Conservation (phyloP, 2,797 vertebrate genomes). For the Anableps anableps region DNA sequence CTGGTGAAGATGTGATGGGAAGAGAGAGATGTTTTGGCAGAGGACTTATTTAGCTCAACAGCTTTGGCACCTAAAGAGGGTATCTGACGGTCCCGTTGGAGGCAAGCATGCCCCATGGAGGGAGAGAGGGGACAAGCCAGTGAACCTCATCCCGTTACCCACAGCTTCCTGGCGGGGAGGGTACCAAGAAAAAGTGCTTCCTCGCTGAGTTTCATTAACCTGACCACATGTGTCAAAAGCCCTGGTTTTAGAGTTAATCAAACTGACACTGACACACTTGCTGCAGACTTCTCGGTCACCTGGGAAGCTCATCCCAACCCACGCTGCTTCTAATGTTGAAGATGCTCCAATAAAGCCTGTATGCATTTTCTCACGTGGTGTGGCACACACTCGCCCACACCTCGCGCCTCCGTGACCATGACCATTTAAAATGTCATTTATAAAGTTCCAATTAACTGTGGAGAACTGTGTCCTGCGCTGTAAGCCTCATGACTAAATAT, state of each 20-base stretch:
- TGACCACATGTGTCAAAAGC: conserved; percentile 84
- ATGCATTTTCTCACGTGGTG: conserved; percentile 37
- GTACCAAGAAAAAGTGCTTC: conserved; percentile 70
- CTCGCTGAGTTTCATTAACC: conserved; percentile 87
- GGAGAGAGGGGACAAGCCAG: conserved; percentile 52
- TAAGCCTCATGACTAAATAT: conserved; percentile 61
- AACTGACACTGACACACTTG: conserved; percentile 77
- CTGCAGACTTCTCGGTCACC: conserved; percentile 70
- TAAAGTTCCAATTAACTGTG: conserved; percentile 71
- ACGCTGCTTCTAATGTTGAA: conserved; percentile 52
- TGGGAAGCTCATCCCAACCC: conserved; percentile 68
- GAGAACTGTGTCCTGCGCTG: conserved; percentile 63
- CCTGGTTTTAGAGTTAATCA: conserved; percentile 82
- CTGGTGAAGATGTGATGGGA: not conserved
- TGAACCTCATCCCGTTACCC: conserved; percentile 84
- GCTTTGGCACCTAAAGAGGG: conserved; percentile 57
- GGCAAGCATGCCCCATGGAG: conserved; percentile 36
- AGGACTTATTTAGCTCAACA: conserved; percentile 42
- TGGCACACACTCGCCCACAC: conserved; percentile 19
- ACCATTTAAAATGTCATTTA: conserved; percentile 70
- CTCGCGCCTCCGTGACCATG: conserved; percentile 36
- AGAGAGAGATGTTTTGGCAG: conserved; percentile 15
- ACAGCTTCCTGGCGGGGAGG: conserved; percentile 79
- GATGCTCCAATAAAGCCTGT: conserved; percentile 44
- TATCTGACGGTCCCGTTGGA: conserved; percentile 62